These are phyloP conservation scores for Brachyptera putata DNA, from an alignment of 2,888 invertebrate species.

Conservation along the genomic window DNA sequence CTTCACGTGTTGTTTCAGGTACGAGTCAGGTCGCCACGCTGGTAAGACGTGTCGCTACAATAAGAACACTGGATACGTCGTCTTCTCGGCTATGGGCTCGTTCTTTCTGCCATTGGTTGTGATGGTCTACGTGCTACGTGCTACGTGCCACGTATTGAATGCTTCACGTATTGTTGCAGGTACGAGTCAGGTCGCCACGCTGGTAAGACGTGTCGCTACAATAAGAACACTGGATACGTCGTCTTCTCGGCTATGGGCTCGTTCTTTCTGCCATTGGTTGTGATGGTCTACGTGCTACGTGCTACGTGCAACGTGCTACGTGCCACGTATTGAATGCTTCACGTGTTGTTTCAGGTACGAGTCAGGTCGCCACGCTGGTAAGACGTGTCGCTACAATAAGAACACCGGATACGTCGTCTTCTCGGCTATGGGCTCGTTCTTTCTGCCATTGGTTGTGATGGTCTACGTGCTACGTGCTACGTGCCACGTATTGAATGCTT, in stretches of 20 bases:
- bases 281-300: conserved; percentile 95
- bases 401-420: conserved; percentile 93
- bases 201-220: conserved; percentile 72
- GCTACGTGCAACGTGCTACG: conserved; percentile 80
- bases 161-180: conserved; percentile 74
- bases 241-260: conserved; percentile 94
- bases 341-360: conserved; percentile 57
- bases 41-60: conserved; percentile 76
- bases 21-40: conserved; percentile 64
- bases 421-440: conserved; percentile 94
- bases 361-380: conserved; percentile 59
- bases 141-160: conserved; percentile 89
- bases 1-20: conserved; percentile 49
- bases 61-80: conserved; percentile 89
- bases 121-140: no score
- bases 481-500: conserved; percentile 86
- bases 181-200: conserved; percentile 67
- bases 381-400: conserved; percentile 81
- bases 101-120: conserved; percentile 94
- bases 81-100: conserved; percentile 92
- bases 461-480: conserved; percentile 91
- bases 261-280: conserved; percentile 91
- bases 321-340: conserved; percentile 58
- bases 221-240: conserved; percentile 90
- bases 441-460: conserved; percentile 93